These are phyloP conservation scores for Anthopleura xanthogrammica DNA, from an alignment of 92 coral and sea anemone species.

Conservation along the genomic window DNA sequence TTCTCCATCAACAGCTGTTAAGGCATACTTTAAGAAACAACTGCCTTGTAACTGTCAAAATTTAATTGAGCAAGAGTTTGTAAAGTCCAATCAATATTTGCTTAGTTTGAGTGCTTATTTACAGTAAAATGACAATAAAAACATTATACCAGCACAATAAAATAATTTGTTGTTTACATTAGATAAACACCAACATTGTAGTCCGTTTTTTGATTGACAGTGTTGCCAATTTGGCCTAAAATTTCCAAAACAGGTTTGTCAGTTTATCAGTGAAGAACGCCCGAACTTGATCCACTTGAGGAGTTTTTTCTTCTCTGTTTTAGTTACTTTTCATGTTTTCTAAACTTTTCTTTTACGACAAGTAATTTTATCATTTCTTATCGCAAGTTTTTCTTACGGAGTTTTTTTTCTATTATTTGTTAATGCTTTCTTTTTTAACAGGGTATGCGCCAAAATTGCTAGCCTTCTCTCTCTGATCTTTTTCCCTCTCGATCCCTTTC, in stretches of 20 bases:
- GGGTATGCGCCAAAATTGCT: too few relatives aligned
- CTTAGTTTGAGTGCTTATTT: neutral
- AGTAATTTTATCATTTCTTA: too few relatives aligned
- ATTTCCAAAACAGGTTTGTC: neutral
- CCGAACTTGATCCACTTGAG: neutral
- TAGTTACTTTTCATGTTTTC: too few relatives aligned
- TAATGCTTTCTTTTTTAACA: too few relatives aligned
- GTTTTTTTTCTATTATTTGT: too few relatives aligned
- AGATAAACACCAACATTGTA: neutral
- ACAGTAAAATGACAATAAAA: neutral
- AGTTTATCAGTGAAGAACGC: neutral
- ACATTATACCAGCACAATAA: neutral
- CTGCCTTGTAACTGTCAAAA: neutral
- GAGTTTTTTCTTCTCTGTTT: neutral
- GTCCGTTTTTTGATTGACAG: neutral
- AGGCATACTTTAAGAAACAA: neutral
- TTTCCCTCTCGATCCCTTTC: too few relatives aligned
- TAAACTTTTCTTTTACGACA: too few relatives aligned
- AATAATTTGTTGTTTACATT: neutral
- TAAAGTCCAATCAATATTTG: neutral
- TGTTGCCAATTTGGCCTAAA: neutral
- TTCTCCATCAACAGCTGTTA: neutral
- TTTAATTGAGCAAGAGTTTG: neutral
- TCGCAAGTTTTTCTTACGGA: too few relatives aligned
- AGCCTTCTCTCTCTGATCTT: too few relatives aligned